Base-by-base conservation (phyloP, 2,888 invertebrate species). In the Ormia ochracea region DNA sequence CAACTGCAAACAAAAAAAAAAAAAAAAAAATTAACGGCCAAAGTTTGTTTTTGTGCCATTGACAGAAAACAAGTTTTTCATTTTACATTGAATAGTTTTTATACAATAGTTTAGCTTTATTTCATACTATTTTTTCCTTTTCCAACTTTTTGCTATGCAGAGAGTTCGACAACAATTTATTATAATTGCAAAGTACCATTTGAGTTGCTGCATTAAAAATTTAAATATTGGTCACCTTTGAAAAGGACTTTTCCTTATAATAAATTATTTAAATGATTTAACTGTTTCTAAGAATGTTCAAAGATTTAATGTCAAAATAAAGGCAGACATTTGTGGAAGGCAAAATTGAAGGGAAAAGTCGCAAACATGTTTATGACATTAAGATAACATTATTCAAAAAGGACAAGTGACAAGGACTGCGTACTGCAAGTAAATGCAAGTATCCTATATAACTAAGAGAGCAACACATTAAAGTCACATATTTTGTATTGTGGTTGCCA, bases 61-160 rank as follows among this genome's bases (percentile, higher is more conserved):
- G 72, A 59, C 58, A 73, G 28, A 66, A 75, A 80, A 76, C 80
- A 80, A 76, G 76, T 76, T 72, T 70, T 75, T 41, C 48, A 63
- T 45, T 68, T 75, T 36, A 52, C 59, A 43, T 45, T 48, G 17
- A 61, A 50, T 41, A 77, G 45, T 76, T 21, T n/a, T n/a, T n/a
- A n/a, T n/a, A n/a, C n/a, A 19, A 38, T 28, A 31, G 7, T 33
- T 14, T 31, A 41, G 9, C 38, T 14, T 70, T 28, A 43, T 41
- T 31, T 33, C n/a, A n/a, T 28, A 21, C n/a, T 12, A 19, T 28
- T 28, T n/a, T 33, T 54, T 69, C 9, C 31, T n/a, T 45, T n/a
- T 17, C 41, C 43, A 14, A 17, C 21, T 19, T 14, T 43, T 23
- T 41, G n/a, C 45, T 17, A 12, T 23, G 23, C 17, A 56, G 23